Evolutionary conservation across 1,140 invertebrate genomes (phyloP), one percentile per base, ranked within the genome.

Genomic region (Battus philenor): DNA sequence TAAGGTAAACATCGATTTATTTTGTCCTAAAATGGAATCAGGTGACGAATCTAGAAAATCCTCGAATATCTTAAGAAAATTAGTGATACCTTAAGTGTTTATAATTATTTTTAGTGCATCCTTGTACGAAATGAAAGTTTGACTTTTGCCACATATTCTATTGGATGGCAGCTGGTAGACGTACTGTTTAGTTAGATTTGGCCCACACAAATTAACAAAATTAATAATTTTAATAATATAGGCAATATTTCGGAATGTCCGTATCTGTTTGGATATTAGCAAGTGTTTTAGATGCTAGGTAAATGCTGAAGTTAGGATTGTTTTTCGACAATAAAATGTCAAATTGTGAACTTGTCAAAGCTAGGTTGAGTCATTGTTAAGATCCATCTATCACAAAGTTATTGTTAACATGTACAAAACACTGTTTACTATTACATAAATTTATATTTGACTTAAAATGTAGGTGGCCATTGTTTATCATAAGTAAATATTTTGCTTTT

Each of bases 1-100:
- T 85, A 85, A 86, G 84, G 84, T 86, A 86, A 86, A 86, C 84
- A 86, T 86, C 78, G 81, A 86, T 86, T 86, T 85, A 86, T 74
- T 86, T 84, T 80, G 65, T 69, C 61, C 65, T 73, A 72, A 76
- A 82, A 65, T 67, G 71, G 60, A 64, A 83, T 74, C 64, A 57
- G 65, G 54, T 66, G 54, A 56, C 59, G 50, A 71, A 70, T 64
- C 30, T 67, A 59, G 46, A 67, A 47, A 63, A n/a, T n/a, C 6
- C 50, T 62, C 54, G 26, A 55, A 36, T 38, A 59, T 66, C 49
- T 41, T 55, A 56, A 48, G 61, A 57, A 58, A 64, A 67, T 33
- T 56, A 49, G 51, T 69, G 66, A 50, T 69, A 49, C 62, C 51
- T 65, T 55, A 55, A 77, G 68, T 82, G 81, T 84, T 85, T 76